These are phyloP conservation scores for Pseudochirops corinnae DNA, from an alignment of 2,797 vertebrate genomes.

Conservation along the genomic window DNA sequence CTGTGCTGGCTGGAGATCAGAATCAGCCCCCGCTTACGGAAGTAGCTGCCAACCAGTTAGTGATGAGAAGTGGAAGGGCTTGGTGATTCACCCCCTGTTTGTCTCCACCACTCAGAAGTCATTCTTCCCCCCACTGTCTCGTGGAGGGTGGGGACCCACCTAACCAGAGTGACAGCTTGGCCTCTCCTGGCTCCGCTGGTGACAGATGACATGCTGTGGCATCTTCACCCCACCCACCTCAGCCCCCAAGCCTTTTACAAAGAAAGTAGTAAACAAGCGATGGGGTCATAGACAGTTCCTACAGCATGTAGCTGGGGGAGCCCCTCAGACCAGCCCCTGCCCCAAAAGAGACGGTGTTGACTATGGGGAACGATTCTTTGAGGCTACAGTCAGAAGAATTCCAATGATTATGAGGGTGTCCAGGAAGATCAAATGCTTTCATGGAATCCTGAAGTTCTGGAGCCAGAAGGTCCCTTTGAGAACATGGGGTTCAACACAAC, in stretches of 20 bases:
- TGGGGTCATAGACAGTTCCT: conserved; percentile 5
- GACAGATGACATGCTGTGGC: conserved; percentile 65
- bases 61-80: conserved; percentile 46
- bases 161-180: conserved; percentile 61
- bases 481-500: background rate
- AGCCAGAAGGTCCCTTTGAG: background rate
- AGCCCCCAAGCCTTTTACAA: conserved; percentile 56
- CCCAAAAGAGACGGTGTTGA: background rate
- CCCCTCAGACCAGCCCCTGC: background rate
- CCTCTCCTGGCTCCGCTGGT: conserved; percentile 65
- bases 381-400: background rate
- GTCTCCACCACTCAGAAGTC: conserved; percentile 45
- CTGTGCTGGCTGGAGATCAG: fast-evolving
- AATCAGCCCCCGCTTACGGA: background rate
- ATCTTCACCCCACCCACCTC: conserved; percentile 69
- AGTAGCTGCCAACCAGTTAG: background rate
- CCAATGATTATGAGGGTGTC: background rate
- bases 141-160: conserved; percentile 72
- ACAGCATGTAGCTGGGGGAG: background rate
- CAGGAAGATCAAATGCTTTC: background rate
- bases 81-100: conserved; percentile 50
- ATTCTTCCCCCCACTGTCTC: conserved; percentile 23
- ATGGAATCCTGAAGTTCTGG: background rate
- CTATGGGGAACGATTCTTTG: background rate
- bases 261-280: conserved; percentile 61